phyloP scores from a whole-genome alignment of 2,113 vertebrate genomes.

The Neoarius graeffei region DNA sequence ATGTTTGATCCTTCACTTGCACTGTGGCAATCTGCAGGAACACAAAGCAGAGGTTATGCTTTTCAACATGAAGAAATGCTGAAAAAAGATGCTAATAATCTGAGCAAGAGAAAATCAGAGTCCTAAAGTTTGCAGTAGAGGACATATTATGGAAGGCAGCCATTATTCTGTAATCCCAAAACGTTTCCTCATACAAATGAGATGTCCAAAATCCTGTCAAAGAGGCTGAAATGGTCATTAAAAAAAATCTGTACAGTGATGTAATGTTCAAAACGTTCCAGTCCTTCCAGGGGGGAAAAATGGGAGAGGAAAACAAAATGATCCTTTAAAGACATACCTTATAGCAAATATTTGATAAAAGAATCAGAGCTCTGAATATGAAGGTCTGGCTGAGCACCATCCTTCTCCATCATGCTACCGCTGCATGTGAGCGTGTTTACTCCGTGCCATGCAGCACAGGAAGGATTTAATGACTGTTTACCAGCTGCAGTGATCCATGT shows the following conservation, averaged over 20 bases:
- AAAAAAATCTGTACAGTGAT: neutral
- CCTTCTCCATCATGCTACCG: neutral
- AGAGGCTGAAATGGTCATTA: neutral
- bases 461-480: conserved; percentile 66
- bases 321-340: neutral
- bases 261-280: neutral
- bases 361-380: neutral
- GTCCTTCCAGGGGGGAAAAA: neutral
- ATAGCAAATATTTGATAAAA: conserved; percentile 1
- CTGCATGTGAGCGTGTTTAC: conserved; percentile 32
- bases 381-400: conserved; percentile 9
- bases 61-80: neutral
- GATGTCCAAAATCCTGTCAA: neutral
- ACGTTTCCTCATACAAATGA: neutral
- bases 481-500: conserved; percentile 32
- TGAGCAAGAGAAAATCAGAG: neutral
- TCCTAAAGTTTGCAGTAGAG: neutral
- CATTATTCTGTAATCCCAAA: neutral
- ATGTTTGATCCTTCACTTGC: conserved; percentile 41
- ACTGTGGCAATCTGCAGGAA: neutral
- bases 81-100: neutral
- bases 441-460: conserved; percentile 33
- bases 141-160: too few species aligned
- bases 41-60: neutral
- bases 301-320: neutral